A percentile compares a stretch with the other conserved stretches of the same genome.
These are phyloP conservation scores for Drosophila gunungcola DNA, from an alignment of 1,140 invertebrate genomes.

Conservation along the genomic window DNA sequence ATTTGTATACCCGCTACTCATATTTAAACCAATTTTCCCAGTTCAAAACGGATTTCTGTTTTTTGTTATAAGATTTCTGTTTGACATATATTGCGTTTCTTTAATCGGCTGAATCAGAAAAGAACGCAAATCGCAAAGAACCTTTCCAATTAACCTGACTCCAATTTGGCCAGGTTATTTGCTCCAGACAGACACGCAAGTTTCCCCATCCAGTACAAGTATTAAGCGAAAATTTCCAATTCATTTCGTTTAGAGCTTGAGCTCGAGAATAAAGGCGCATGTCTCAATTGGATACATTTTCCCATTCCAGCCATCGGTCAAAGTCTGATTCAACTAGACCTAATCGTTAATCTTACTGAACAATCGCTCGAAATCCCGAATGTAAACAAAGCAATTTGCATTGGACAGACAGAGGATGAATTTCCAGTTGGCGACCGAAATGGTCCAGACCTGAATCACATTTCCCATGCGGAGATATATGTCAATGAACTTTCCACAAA, in stretches of 20 bases:
- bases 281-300: constrained; percentile 25
- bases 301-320: background rate
- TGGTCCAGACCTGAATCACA: background rate
- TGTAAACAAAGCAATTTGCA: constrained; percentile 43
- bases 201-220: background rate
- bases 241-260: constrained; percentile 16
- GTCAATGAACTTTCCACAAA: constrained; percentile 8
- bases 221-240: constrained; percentile 35
- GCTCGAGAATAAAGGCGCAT: constrained; percentile 23
- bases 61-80: background rate
- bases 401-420: background rate
- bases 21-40: too few species aligned
- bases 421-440: background rate
- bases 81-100: background rate
- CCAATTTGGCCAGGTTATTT: constrained; percentile 28
- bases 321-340: constrained; percentile 12
- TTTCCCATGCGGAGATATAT: background rate
- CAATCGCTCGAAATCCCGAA: background rate
- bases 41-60: too few species aligned
- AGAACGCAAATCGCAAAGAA: background rate
- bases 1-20: too few species aligned
- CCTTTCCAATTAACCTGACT: constrained; percentile 19
- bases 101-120: background rate
- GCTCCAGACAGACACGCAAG: constrained; percentile 32
- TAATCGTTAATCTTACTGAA: constrained; percentile 14